A percentile compares a stretch with the other conserved stretches of the same genome.
phyloP scores from a whole-genome alignment of 1,140 invertebrate species.

The Archivesica marissinica region DNA sequence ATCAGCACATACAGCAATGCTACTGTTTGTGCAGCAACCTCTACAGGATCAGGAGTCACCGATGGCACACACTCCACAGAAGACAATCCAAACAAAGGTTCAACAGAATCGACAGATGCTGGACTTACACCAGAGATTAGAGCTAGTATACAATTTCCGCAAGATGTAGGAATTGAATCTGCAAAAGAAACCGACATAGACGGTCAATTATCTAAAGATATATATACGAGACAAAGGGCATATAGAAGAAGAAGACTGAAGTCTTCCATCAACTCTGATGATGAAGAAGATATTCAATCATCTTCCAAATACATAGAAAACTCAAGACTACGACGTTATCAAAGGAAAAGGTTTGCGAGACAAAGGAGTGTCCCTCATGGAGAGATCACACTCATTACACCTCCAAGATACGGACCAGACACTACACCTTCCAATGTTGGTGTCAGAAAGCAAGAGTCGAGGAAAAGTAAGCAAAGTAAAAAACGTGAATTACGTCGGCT shows the following conservation, averaged over 20 bases:
- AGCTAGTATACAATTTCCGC: not conserved
- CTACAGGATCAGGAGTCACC: not conserved
- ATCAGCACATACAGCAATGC: not conserved
- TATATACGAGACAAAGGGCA: not conserved
- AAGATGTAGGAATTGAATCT: not conserved
- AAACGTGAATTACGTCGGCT: conserved; percentile 6
- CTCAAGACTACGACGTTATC: not conserved
- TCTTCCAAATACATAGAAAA: not conserved
- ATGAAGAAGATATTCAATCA: not conserved
- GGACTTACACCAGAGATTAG: not conserved
- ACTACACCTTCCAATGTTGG: not conserved
- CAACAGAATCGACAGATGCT: not conserved
- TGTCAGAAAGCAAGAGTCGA: not conserved
- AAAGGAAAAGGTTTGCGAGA: not conserved
- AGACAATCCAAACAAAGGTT: not conserved
- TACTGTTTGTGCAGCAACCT: not conserved
- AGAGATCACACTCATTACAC: not conserved
- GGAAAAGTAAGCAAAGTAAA: conserved; percentile 7
- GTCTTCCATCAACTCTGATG: not conserved
- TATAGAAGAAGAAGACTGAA: not conserved
- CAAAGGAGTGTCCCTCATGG: conserved; percentile 13
- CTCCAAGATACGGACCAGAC: not conserved
- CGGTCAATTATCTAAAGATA: not conserved
- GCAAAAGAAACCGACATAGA: conserved; percentile 1
- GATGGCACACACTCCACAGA: not conserved